Evolutionary conservation across 2,113 vertebrate genomes (phyloP).

Genomic region (Crotophaga sulcirostris): DNA sequence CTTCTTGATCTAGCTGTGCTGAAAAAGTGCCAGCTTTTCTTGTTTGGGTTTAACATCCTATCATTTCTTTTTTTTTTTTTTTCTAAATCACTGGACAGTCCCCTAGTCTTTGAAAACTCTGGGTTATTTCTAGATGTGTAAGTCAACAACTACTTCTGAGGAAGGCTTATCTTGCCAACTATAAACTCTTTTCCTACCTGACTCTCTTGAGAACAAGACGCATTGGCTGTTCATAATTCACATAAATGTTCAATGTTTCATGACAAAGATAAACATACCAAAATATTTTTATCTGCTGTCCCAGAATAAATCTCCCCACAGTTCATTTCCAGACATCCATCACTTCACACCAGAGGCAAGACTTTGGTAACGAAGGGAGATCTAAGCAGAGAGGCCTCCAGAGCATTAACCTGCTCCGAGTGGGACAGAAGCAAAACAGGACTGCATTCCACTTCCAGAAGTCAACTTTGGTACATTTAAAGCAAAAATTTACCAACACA

Average conservation of each 20-base stretch:
- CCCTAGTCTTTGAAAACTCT: not conserved
- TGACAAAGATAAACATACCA: constrained; percentile 36
- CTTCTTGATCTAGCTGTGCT: not conserved
- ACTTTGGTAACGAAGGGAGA: constrained; percentile 29
- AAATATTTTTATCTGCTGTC: constrained; percentile 60
- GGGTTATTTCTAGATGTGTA: not conserved
- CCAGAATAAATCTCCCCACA: constrained; percentile 52
- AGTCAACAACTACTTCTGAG: not conserved
- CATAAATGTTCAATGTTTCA: not conserved
- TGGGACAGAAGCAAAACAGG: constrained; percentile 50
- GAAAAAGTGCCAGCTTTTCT: not conserved
- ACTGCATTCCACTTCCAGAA: constrained; percentile 31
- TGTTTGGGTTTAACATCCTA: not conserved
- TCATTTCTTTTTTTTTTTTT: not conserved
- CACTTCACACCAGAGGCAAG: constrained; percentile 38
- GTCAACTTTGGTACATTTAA: not conserved
- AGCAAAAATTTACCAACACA: not conserved
- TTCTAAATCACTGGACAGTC: not conserved
- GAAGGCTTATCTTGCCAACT: not conserved
- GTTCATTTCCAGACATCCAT: constrained; percentile 68
- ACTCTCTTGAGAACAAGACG: not conserved
- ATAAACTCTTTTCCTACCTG: constrained; percentile 24
- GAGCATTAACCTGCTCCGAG: constrained; percentile 35
- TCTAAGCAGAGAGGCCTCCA: constrained; percentile 2
- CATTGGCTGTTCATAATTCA: constrained; percentile 45